phyloP scores from a whole-genome alignment of 2,113 vertebrate species.

The Ameiurus melas region DNA sequence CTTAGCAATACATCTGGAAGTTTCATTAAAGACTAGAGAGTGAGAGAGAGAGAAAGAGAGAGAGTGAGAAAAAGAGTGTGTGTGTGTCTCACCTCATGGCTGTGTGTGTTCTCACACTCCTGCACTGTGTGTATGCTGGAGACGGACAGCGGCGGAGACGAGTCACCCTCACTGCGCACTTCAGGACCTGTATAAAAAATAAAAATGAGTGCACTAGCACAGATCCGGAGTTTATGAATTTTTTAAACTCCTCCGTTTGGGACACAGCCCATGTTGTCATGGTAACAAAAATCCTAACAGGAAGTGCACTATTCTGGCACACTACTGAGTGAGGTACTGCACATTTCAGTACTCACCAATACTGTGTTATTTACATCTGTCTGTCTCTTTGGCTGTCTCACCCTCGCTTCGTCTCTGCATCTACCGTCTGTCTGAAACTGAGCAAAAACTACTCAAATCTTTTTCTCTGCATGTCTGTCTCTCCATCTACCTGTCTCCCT shows the following conservation, averaged over 20 bases:
- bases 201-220: neutral
- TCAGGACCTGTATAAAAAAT: slow-evolving; percentile 62
- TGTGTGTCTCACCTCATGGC: slow-evolving; percentile 73
- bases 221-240: neutral
- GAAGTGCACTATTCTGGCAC: neutral
- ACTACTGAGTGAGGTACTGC: neutral
- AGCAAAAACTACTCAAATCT: neutral
- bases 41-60: too few species aligned
- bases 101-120: slow-evolving; percentile 74
- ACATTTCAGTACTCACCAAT: neutral
- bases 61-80: too few species aligned
- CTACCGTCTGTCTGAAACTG: neutral
- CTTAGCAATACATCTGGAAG: too few species aligned
- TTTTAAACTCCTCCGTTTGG: neutral
- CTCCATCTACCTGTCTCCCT: neutral
- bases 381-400: neutral
- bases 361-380: neutral
- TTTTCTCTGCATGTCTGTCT: neutral
- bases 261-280: neutral
- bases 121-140: slow-evolving; percentile 75
- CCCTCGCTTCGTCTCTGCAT: neutral
- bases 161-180: slow-evolving; percentile 71
- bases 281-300: neutral
- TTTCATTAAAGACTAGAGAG: neutral
- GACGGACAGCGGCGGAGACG: slow-evolving; percentile 69